A percentile compares a stretch with the other conserved stretches of the same genome.
Conservation (phyloP, 2,113 vertebrate genomes). For the Pollimyrus isidori region DNA sequence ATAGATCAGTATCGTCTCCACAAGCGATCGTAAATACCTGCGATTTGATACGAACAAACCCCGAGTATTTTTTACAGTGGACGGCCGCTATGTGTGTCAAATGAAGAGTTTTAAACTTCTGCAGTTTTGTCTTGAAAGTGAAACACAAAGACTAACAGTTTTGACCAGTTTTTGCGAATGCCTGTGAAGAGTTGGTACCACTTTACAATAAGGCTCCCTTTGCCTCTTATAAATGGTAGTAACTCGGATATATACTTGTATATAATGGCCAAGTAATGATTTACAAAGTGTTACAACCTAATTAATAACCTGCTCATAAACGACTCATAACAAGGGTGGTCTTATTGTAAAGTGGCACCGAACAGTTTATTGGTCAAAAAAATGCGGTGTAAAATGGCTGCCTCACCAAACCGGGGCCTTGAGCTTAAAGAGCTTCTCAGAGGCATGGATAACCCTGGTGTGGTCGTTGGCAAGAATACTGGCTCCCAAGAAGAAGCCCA, state of each 20-base stretch:
- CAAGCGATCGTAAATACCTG: slow-evolving; percentile 90
- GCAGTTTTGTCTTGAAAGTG: not conserved
- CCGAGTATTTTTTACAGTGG: not conserved
- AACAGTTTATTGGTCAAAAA: not conserved
- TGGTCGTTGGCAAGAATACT: slow-evolving; percentile 92
- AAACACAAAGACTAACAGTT: not conserved
- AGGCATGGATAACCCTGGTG: slow-evolving; percentile 85
- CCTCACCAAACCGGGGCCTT: slow-evolving; percentile 91
- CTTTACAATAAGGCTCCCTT: too few species aligned
- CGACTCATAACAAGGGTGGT: too few species aligned
- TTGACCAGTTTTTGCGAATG: not conserved
- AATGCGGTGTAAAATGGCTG: not conserved
- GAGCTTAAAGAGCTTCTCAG: slow-evolving; percentile 95
- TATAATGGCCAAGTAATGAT: too few species aligned
- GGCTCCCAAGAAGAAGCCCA: slow-evolving; percentile 93
- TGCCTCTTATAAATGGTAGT: too few species aligned
- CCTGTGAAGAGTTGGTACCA: not conserved
- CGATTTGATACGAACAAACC: slow-evolving; percentile 18
- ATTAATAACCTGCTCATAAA: too few species aligned
- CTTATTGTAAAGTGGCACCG: too few species aligned
- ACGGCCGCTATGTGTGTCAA: not conserved
- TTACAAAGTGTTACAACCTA: too few species aligned
- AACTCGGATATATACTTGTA: too few species aligned
- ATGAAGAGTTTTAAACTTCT: not conserved
- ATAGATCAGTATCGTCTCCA: slow-evolving; percentile 92